Evolutionary conservation across 2,888 invertebrate species (phyloP).

Genomic region (Rhingia rostrata): DNA sequence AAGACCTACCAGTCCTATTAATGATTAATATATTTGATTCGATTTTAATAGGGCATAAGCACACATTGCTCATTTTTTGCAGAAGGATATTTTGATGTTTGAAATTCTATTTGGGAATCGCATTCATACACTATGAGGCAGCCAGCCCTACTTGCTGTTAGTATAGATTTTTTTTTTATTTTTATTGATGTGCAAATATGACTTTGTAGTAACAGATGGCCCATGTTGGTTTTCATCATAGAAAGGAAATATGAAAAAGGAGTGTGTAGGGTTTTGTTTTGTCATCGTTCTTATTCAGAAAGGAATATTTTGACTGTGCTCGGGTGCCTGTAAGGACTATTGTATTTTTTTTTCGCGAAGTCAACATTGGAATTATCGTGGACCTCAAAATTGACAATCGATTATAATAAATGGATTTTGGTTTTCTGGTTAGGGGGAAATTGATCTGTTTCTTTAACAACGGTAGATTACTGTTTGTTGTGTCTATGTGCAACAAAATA

Average conservation of each 20-base stretch:
- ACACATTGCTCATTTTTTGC: constrained; percentile 50
- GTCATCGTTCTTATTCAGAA: constrained; percentile 4
- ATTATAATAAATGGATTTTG: background rate
- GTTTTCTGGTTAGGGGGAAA: background rate
- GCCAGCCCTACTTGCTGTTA: constrained; percentile 42
- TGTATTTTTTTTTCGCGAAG: constrained; percentile 1
- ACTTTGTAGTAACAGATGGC: constrained; percentile 41
- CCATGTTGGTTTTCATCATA: background rate
- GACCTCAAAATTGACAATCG: background rate
- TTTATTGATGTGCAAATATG: constrained; percentile 43
- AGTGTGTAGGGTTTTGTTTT: constrained; percentile 22
- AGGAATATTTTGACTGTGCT: background rate
- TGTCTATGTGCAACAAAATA: too few relatives aligned
- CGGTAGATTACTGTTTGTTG: too few relatives aligned
- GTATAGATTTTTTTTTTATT: constrained; percentile 34
- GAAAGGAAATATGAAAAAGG: constrained; percentile 12
- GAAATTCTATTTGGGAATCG: constrained; percentile 16
- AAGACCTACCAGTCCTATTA: constrained; percentile 44
- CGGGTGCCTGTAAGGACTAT: background rate
- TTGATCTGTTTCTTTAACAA: background rate
- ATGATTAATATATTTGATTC: constrained; percentile 65
- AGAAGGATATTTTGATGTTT: constrained; percentile 13
- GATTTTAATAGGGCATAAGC: constrained; percentile 55
- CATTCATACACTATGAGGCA: constrained; percentile 27
- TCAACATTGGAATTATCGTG: background rate